Evolutionary conservation across 2,113 vertebrate species (phyloP).

Genomic region (Spilogale gracilis): DNA sequence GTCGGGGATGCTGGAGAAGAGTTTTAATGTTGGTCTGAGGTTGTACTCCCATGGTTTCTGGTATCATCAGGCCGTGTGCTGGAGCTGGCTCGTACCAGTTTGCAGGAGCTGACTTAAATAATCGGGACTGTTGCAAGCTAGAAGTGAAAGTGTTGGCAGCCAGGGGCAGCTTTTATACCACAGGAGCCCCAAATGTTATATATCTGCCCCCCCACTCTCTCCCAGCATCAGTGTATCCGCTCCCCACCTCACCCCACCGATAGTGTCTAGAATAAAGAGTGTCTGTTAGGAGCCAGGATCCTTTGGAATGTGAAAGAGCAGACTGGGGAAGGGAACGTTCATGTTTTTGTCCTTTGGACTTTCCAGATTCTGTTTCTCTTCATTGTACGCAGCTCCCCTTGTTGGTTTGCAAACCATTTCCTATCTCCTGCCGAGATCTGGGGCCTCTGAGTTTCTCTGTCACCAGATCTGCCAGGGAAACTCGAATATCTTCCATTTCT

Average conservation of each 20-base stretch:
- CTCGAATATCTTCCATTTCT: conserved; percentile 81
- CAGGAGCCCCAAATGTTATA: neutral
- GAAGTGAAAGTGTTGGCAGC: neutral
- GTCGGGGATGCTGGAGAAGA: neutral
- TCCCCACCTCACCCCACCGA: neutral
- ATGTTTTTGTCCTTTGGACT: neutral
- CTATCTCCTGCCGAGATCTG: conserved; percentile 73
- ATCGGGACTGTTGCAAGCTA: neutral
- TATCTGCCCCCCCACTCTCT: neutral
- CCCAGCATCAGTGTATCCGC: neutral
- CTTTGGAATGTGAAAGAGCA: conserved; percentile 11
- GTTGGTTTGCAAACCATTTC: neutral
- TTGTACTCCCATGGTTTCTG: neutral
- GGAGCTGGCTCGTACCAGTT: neutral
- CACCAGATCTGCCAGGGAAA: conserved; percentile 83
- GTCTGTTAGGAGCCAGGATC: neutral
- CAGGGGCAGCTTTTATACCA: neutral
- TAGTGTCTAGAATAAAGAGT: neutral
- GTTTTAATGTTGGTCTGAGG: neutral
- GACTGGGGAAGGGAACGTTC: neutral
- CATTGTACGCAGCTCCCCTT: neutral
- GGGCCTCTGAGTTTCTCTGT: conserved; percentile 81
- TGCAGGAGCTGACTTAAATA: neutral
- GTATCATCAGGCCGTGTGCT: neutral
- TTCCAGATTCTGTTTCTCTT: conserved; percentile 21